Evolutionary conservation across 1,140 invertebrate genomes (phyloP), one percentile per base, ranked within the genome.

Genomic region (Apis cerana): DNA sequence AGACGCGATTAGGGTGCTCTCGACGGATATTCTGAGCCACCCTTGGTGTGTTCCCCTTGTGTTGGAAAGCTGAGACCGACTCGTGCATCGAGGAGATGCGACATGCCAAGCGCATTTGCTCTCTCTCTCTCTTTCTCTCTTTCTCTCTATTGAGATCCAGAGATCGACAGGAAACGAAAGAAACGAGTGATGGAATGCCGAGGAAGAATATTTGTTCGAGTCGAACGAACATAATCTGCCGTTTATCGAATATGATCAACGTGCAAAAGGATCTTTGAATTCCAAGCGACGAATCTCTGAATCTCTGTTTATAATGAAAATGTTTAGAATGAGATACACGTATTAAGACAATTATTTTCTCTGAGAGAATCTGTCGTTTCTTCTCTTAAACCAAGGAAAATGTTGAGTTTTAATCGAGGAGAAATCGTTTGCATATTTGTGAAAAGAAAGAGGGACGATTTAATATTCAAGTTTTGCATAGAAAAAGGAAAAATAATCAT

Each of bases 1-100:
- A 91, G 90, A 92, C 87, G 87, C 90, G 89, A 92, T 93, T 92
- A 91, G 87, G 85, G 88, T 79, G 89, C 80, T 67, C 48, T 43
- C 10, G 23, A 21, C 56, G 56, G 56, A 68, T 82, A 65, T 81
- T 50, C 71, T n/a, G 48, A 70, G 21, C 4, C 21, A 23, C 54
- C 62, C 15, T 52, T 72, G 79, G 61, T 76, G 61, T 76, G 83
- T n/a, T 67, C 50, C 71, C 50, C 72, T 68, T 52, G 54, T 69
- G 72, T 59, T 61, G 48, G 23, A 21, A 75, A 76, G 27, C 71
- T 27, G 48, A 62, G 27, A 52, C n/a, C 50, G 58, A 50, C 8
- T 54, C 54, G 43, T 13, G 52, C 52, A 33, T n/a, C 61, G 69
- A 65, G 50, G 67, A 61, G 64, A 79, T 50, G n/a, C 27, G n/a